These are phyloP conservation scores for Hemiprocne comata DNA, from an alignment of 2,113 vertebrate genomes.

Conservation along the genomic window DNA sequence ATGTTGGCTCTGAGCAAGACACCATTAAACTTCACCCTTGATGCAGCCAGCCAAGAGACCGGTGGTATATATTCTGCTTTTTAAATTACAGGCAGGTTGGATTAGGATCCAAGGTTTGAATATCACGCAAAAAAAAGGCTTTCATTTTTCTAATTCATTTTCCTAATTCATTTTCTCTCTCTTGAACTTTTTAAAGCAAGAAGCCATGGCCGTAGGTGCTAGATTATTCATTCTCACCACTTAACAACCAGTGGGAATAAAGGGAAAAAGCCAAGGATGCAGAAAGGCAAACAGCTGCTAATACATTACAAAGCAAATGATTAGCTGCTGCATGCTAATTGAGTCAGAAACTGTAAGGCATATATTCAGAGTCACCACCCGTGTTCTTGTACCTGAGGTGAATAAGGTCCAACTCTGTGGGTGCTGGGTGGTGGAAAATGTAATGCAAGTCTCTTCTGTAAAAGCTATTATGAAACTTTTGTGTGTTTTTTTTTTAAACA, in stretches of 20 bases:
- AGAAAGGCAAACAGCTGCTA: neutral
- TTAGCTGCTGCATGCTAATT: constrained; percentile 14
- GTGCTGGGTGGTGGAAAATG: constrained; percentile 15
- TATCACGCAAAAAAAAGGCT: neutral
- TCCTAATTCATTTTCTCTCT: neutral
- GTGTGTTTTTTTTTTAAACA: neutral
- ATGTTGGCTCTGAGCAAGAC: neutral
- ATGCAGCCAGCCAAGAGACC: constrained; percentile 26
- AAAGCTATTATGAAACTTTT: neutral
- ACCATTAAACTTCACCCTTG: neutral
- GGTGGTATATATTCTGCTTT: constrained; percentile 21
- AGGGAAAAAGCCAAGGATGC: neutral
- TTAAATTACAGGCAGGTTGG: neutral
- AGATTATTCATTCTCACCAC: neutral
- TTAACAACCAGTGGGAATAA: neutral
- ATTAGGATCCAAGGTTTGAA: neutral
- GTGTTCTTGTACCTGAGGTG: neutral
- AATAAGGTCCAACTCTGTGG: neutral
- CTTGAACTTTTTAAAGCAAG: neutral
- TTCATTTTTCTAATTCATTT: neutral
- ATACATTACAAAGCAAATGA: neutral
- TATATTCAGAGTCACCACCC: neutral
- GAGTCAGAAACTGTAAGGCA: neutral
- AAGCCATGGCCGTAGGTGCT: neutral
- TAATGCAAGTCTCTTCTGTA: neutral